phyloP scores from a whole-genome alignment of 2,888 invertebrate genomes.

The Drosophila kokeensis region DNA sequence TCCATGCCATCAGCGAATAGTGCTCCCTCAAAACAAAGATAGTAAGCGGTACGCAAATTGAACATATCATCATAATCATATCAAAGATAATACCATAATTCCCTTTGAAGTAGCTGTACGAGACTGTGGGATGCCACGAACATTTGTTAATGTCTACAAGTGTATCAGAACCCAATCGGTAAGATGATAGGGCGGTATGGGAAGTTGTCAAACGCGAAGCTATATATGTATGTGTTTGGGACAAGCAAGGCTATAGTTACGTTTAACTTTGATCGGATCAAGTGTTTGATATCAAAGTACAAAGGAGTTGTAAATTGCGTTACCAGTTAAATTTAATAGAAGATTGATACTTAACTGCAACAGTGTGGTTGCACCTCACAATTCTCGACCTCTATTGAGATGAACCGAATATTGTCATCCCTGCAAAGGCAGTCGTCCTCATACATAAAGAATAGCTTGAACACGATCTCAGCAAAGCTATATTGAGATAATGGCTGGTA shows the following conservation, averaged over 20 bases:
- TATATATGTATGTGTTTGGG: neutral
- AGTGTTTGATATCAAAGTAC: too few species aligned
- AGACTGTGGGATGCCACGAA: conserved; percentile 16
- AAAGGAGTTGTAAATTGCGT: neutral
- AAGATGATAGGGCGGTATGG: neutral
- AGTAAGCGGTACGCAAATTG: neutral
- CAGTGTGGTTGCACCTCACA: conserved; percentile 57
- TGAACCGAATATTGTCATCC: conserved; percentile 35
- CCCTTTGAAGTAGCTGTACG: conserved; percentile 7
- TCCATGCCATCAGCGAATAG: neutral
- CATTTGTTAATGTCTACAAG: neutral
- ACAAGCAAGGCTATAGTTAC: neutral
- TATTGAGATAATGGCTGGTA: conserved; percentile 40
- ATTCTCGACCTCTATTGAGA: conserved; percentile 39
- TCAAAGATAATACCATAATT: conserved; percentile 28
- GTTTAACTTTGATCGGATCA: neutral
- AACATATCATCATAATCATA: neutral
- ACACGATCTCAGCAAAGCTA: conserved; percentile 38
- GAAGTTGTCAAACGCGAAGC: neutral
- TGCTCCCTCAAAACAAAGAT: conserved; percentile 12
- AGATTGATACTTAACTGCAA: conserved; percentile 64
- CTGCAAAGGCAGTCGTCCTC: conserved; percentile 42
- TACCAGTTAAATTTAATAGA: neutral
- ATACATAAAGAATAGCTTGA: conserved; percentile 47
- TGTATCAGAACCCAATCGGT: neutral